Conservation (phyloP, 2,888 invertebrate species). For the Xanthostigma xanthostigma region DNA sequence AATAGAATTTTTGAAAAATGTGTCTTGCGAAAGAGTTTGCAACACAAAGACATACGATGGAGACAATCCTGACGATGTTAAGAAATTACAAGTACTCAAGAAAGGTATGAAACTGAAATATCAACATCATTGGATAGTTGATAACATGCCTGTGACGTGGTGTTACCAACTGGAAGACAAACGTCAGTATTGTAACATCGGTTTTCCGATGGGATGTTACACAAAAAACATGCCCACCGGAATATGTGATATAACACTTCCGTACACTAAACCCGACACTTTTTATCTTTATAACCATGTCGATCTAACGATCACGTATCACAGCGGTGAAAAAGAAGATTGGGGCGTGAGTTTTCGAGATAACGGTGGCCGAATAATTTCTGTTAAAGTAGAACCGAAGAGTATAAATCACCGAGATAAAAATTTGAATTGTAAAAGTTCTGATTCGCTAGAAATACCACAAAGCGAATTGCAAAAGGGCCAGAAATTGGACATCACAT, state of each 20-base stretch:
- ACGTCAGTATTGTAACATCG: constrained; percentile 77
- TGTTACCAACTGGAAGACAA: constrained; percentile 66
- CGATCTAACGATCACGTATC: constrained; percentile 83
- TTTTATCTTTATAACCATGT: constrained; percentile 97
- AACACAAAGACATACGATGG: constrained; percentile 50
- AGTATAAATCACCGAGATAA: constrained; percentile 24
- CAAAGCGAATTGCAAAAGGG: constrained; percentile 32
- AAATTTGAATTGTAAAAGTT: constrained; percentile 24
- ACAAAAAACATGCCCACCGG: constrained; percentile 11
- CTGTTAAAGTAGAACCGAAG: constrained; percentile 45
- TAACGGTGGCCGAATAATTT: constrained; percentile 77
- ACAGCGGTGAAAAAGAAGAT: constrained; percentile 74
- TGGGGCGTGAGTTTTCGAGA: constrained; percentile 69
- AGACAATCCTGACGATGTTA: constrained; percentile 43
- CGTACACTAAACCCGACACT: constrained; percentile 47
- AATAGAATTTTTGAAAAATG: constrained; percentile 66
- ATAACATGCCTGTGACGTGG: constrained; percentile 99
- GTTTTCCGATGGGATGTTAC: constrained; percentile 93
- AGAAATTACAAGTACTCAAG: constrained; percentile 66
- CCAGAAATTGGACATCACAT: constrained; percentile 48
- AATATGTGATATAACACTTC: constrained; percentile 36
- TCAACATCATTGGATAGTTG: constrained; percentile 97
- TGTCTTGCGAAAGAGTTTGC: constrained; percentile 45
- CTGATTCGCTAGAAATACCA: constrained; percentile 56
- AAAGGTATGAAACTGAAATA: constrained; percentile 88